Percentiles rank a stretch among this genome's conserved stretches.
Conservation (phyloP, 2,113 vertebrate species). For the Triplophysa rosa region DNA sequence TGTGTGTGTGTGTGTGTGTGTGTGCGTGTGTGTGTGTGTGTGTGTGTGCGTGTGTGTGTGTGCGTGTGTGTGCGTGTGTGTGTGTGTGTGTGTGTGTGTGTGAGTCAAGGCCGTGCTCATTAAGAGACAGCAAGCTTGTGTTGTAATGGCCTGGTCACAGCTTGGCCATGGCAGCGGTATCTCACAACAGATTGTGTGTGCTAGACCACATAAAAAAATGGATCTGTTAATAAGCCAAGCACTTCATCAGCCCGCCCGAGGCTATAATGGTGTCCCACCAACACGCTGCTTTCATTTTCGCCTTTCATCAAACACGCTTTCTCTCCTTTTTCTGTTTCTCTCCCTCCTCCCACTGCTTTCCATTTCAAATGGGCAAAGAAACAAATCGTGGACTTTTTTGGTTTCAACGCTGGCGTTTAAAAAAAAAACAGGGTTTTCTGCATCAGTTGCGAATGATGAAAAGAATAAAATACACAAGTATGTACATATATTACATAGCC, state of each 20-base stretch:
- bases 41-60: background rate
- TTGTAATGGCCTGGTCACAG: constrained; percentile 42
- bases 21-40: background rate
- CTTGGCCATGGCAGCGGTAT: constrained; percentile 44
- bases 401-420: constrained; percentile 16
- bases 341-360: constrained; percentile 43
- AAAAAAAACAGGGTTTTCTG: constrained; percentile 20
- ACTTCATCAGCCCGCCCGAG: constrained; percentile 49
- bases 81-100: background rate
- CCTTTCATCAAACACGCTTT: constrained; percentile 52
- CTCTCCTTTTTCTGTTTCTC: constrained; percentile 45
- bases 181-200: constrained; percentile 44
- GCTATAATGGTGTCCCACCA: constrained; percentile 53
- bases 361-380: constrained; percentile 48
- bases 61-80: background rate
- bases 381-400: constrained; percentile 44
- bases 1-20: background rate
- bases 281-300: constrained; percentile 44
- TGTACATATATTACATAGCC: background rate
- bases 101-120: constrained; percentile 48
- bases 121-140: constrained; percentile 42
- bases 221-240: constrained; percentile 58
- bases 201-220: constrained; percentile 51
- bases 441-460: constrained; percentile 9
- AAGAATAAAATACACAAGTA: background rate